Conservation (phyloP, 2,113 vertebrate species). For the Phocoena sinus region DNA sequence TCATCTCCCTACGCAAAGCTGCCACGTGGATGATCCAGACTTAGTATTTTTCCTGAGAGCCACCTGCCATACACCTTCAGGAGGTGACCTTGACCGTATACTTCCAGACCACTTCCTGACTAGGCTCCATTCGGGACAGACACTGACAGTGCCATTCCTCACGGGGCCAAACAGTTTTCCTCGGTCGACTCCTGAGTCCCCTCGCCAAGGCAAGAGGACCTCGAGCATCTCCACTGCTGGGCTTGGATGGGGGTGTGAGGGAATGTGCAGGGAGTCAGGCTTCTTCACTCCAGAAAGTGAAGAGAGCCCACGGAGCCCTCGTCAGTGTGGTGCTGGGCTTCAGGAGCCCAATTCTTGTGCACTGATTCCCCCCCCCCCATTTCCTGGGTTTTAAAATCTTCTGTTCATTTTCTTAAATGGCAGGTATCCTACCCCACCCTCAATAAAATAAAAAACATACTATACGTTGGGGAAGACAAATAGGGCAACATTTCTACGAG, state of each 20-base stretch:
- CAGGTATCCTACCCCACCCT: constrained; percentile 76
- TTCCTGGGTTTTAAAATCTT: constrained; percentile 46
- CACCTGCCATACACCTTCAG: constrained; percentile 65
- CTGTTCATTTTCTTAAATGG: constrained; percentile 79
- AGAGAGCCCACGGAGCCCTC: constrained; percentile 57
- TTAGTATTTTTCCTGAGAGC: constrained; percentile 77
- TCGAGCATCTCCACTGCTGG: constrained; percentile 62
- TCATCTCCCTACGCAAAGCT: constrained; percentile 78
- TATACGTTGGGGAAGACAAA: constrained; percentile 80
- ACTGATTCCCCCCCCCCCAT: constrained; percentile 60
- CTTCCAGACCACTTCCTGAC: constrained; percentile 61
- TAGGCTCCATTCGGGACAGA: constrained; percentile 46
- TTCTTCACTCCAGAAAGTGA: constrained; percentile 71
- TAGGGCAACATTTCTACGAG: constrained; percentile 80
- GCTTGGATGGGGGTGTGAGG: constrained; percentile 61
- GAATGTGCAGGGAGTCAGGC: constrained; percentile 69
- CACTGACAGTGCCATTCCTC: constrained; percentile 50
- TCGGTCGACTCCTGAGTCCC: constrained; percentile 65
- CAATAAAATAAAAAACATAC: constrained; percentile 78
- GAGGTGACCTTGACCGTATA: constrained; percentile 36
- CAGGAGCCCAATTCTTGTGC: constrained; percentile 71
- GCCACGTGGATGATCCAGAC: constrained; percentile 77
- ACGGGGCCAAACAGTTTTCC: constrained; percentile 48
- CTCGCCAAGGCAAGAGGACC: constrained; percentile 71
- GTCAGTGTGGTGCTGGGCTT: constrained; percentile 60